A percentile compares a stretch with the other conserved stretches of the same genome.
Conservation (phyloP, 2,797 vertebrate genomes). For the Amblyopsis hoosieri region DNA sequence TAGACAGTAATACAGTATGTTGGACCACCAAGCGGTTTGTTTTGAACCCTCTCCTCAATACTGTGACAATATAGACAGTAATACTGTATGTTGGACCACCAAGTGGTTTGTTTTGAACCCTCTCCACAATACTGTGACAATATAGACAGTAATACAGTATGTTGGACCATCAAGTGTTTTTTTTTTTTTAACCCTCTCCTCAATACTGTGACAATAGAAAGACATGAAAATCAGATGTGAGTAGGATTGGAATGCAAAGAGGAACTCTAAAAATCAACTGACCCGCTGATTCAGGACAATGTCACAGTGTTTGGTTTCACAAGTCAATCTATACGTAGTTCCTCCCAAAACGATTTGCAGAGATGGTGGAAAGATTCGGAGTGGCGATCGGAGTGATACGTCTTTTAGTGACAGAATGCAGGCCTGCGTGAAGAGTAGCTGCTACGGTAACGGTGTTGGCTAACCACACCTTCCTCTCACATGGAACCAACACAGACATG, state of each 20-base stretch:
- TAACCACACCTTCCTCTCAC: slow-evolving; percentile 39
- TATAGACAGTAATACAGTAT: neutral
- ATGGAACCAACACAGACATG: slow-evolving; percentile 40
- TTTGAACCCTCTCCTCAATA: slow-evolving; percentile 44
- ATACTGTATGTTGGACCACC: neutral
- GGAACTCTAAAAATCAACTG: slow-evolving; percentile 33
- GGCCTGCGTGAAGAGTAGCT: slow-evolving; percentile 10
- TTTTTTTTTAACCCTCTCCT: slow-evolving; percentile 49
- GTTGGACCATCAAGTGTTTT: slow-evolving; percentile 3
- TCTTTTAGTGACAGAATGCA: slow-evolving; percentile 28
- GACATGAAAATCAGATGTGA: slow-evolving; percentile 26
- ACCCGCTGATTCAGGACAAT: slow-evolving; percentile 19
- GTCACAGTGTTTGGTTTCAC: slow-evolving; percentile 40
- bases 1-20: too few relatives aligned
- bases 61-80: slow-evolving; percentile 11
- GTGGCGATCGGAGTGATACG: slow-evolving; percentile 28
- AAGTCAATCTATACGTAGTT: slow-evolving; percentile 11
- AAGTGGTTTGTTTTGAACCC: slow-evolving; percentile 44
- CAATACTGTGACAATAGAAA: slow-evolving; percentile 28
- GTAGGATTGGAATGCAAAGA: neutral
- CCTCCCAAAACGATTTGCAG: slow-evolving; percentile 25
- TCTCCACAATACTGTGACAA: slow-evolving; percentile 23
- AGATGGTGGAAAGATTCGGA: slow-evolving; percentile 27
- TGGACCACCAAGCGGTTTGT: slow-evolving; percentile 13
- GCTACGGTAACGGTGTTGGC: neutral